Conservation (phyloP, 1,140 invertebrate genomes). For the Ceratitis capitata region DNA sequence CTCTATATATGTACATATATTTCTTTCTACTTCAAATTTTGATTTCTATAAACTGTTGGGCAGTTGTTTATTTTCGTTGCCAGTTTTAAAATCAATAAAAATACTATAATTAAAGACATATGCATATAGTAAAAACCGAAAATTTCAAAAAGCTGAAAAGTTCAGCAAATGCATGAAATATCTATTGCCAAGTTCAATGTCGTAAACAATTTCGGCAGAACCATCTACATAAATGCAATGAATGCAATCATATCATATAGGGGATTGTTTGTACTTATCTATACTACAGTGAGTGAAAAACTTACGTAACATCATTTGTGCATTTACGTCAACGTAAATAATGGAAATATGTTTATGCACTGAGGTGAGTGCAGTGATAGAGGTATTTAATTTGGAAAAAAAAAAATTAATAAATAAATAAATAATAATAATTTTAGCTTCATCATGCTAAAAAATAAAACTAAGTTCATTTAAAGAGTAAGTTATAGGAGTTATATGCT, state of each 20-base stretch:
- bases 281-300: neutral
- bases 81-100: conserved; percentile 10
- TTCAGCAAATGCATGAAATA: neutral
- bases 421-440: no score
- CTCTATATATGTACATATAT: no score
- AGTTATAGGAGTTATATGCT: no score
- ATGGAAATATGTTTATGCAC: no score
- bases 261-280: no score
- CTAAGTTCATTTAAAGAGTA: no score
- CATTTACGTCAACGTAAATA: neutral
- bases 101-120: neutral
- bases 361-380: no score
- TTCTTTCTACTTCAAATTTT: neutral
- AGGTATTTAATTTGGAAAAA: no score
- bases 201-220: neutral
- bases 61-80: neutral
- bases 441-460: no score
- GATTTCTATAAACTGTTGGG: neutral
- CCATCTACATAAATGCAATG: neutral
- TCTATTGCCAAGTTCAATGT: conserved; percentile 25
- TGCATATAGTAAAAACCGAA: neutral
- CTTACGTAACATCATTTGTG: neutral
- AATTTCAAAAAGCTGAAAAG: neutral
- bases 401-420: no score
- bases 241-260: neutral